Base-by-base conservation (phyloP, 2,113 vertebrate species). In the Malurus elegans region DNA sequence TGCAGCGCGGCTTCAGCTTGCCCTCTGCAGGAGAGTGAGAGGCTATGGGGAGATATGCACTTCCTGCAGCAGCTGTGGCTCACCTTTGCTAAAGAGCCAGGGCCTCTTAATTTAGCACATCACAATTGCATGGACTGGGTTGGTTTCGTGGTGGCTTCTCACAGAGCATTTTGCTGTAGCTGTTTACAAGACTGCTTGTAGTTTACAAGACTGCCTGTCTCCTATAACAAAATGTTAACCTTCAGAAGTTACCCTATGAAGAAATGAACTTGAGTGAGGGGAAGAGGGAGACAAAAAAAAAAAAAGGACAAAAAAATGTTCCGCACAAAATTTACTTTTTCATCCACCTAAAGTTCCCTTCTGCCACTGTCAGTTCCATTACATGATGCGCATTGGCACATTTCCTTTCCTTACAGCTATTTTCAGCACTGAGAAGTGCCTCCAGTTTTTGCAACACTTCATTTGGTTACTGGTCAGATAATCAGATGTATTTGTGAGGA, bases 361-460 rank as follows among this genome's bases (percentile, higher is more conserved):
- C 50, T 73, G 29, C 36, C 11, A 4, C 36, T 64, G 24, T 79
- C 60, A 23, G 20, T 73, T 87, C 56, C 61, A 44, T 66, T 74
- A 31, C 8, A 15, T 26, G 56, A 66, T 11, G 10, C 0, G 0
- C 19, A 15, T 5, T 86, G 42, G 29, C n/a, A 42, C 0, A 11
- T 66, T 69, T 89, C 50, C 57, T 70, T 88, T 76, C 75, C 48
- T 81, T 57, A 72, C 42, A 79, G 60, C 24, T 89, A 40, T 81
- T 76, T 93, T 76, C 56, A 57, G 40, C 6, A n/a, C 36, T 44
- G 57, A 64, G 36, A 95, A 94, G 29, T 23, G 28, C 34, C 66
- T 92, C 36, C 42, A 86, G 81, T 50, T 89, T 71, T 90, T 83
- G 51, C 54, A 66, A 34, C 20, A 61, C 62, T 91, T 94, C 28